A percentile compares a stretch with the other conserved stretches of the same genome.
phyloP scores from a whole-genome alignment of 92 coral and sea anemone species.

The Palythoa grandiflora region DNA sequence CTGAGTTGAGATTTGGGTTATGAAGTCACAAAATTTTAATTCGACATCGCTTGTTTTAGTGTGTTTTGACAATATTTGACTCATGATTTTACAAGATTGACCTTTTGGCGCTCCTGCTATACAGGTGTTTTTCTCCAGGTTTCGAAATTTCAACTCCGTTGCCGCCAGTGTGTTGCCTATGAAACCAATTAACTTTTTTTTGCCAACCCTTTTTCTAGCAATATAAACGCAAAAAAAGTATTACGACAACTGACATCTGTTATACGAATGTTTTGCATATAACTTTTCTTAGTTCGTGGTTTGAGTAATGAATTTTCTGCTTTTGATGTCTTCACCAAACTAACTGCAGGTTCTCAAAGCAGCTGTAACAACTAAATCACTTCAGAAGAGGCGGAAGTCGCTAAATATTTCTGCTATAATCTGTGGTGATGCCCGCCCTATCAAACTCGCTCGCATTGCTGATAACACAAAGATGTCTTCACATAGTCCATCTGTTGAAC shows the following conservation, averaged over 20 bases:
- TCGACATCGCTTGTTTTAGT: too few relatives aligned
- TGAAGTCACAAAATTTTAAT: too few relatives aligned
- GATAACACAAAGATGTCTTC: conserved; percentile 63
- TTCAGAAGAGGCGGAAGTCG: conserved; percentile 76
- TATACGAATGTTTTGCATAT: neutral
- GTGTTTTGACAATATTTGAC: too few relatives aligned
- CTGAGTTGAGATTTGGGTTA: too few relatives aligned
- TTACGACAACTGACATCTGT: neutral
- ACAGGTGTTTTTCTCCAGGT: too few relatives aligned
- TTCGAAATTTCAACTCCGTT: too few relatives aligned
- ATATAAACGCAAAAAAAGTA: too few relatives aligned
- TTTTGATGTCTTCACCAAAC: neutral
- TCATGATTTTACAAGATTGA: too few relatives aligned
- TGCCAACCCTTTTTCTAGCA: too few relatives aligned
- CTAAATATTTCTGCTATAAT: conserved; percentile 90
- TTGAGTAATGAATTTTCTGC: neutral
- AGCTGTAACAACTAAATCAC: conserved; percentile 75
- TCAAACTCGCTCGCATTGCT: conserved; percentile 89
- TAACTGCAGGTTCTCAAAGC: conserved; percentile 76
- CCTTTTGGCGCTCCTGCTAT: too few relatives aligned
- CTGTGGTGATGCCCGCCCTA: conserved; percentile 91
- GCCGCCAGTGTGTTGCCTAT: too few relatives aligned
- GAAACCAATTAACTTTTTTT: too few relatives aligned
- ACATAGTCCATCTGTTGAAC: conserved; percentile 68
- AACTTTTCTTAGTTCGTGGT: neutral